phyloP scores from a whole-genome alignment of 2,113 vertebrate genomes.

The Eulacestoma nigropectus region DNA sequence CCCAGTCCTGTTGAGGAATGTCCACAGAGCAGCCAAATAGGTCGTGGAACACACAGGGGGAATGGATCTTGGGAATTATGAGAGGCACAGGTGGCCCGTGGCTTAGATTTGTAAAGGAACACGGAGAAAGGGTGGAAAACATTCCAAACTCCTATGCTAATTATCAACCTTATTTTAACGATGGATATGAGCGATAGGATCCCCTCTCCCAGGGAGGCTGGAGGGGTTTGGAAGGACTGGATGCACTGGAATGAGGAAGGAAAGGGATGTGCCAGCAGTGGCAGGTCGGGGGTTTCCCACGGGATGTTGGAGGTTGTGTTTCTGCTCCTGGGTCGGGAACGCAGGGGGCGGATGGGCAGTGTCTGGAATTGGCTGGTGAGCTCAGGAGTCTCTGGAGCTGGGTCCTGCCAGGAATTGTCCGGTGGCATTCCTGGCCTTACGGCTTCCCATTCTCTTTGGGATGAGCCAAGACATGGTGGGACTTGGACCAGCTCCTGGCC shows the following conservation, averaged over 20 bases:
- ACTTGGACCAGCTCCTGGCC: neutral
- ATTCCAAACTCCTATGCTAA: no score
- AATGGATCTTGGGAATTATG: neutral
- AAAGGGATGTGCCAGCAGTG: neutral
- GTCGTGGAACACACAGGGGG: neutral
- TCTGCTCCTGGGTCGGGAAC: neutral
- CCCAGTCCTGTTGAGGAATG: neutral
- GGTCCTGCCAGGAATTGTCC: neutral
- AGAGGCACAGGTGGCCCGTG: neutral
- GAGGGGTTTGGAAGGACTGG: neutral
- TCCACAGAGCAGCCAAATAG: neutral
- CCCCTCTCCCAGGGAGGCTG: neutral
- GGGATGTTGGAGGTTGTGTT: neutral
- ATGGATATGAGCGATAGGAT: fast-evolving
- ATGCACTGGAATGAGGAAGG: neutral
- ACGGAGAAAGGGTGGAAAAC: neutral
- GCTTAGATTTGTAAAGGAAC: neutral
- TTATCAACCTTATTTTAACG: neutral
- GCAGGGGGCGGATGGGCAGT: neutral
- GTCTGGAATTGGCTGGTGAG: neutral
- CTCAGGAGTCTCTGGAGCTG: neutral
- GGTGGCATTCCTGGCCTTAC: neutral
- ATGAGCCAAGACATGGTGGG: neutral
- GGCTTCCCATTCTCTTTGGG: neutral
- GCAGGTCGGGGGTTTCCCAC: fast-evolving